Conservation (phyloP, 2,888 invertebrate species). For the Cremastinae sp. region DNA sequence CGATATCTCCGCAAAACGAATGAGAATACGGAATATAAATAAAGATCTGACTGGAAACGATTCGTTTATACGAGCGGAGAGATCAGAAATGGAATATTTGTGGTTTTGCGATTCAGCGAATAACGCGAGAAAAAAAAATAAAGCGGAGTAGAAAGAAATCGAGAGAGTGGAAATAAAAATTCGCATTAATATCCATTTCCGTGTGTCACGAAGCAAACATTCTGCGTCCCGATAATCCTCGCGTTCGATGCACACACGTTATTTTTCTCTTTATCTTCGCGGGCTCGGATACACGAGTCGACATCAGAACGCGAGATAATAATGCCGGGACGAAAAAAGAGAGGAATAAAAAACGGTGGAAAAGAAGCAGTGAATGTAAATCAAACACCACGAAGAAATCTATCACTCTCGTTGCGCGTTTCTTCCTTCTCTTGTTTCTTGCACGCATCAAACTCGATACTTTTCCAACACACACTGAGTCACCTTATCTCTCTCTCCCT, state of each 20-base stretch:
- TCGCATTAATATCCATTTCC: constrained; percentile 40
- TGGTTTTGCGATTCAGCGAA: constrained; percentile 71
- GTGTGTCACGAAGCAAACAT: constrained; percentile 12
- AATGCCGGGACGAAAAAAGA: constrained; percentile 21
- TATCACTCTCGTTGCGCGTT: constrained; percentile 21
- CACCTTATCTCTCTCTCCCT: constrained; percentile 29
- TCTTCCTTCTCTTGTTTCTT: constrained; percentile 30
- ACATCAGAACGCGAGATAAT: background rate
- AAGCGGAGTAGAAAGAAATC: constrained; percentile 16
- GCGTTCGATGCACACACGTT: no score
- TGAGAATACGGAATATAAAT: background rate
- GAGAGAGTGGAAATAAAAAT: constrained; percentile 10
- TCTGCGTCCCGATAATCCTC: background rate
- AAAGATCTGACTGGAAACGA: background rate
- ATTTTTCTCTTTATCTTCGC: background rate
- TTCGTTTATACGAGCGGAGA: no score
- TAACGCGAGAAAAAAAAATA: constrained; percentile 1
- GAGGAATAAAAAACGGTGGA: background rate
- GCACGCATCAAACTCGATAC: constrained; percentile 23
- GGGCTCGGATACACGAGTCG: constrained; percentile 3
- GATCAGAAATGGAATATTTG: constrained; percentile 67
- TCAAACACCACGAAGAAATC: constrained; percentile 17
- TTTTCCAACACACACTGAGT: constrained; percentile 22
- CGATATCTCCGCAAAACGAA: background rate
- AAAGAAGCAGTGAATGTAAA: constrained; percentile 14